phyloP scores from a whole-genome alignment of 2,113 vertebrate species.

The Psilopsiagon aymara region DNA sequence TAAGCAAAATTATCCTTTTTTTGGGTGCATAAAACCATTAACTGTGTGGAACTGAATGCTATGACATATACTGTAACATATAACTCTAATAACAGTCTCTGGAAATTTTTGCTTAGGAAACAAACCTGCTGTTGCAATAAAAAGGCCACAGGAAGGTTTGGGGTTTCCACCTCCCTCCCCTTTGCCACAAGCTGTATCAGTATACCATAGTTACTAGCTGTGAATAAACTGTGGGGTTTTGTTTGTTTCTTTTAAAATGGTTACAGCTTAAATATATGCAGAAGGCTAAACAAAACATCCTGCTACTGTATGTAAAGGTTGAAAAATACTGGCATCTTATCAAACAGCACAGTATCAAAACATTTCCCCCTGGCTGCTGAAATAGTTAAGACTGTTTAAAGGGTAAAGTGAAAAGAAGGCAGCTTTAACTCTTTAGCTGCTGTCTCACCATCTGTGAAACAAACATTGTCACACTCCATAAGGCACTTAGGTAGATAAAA shows the following conservation, averaged over 20 bases:
- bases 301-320: neutral
- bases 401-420: neutral
- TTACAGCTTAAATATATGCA: neutral
- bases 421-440: neutral
- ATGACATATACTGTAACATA: neutral
- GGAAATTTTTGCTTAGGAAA: neutral
- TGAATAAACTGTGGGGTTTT: neutral
- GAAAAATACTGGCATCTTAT: neutral
- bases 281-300: neutral
- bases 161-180: neutral
- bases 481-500: neutral
- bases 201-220: neutral
- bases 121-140: neutral
- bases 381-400: neutral
- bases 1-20: neutral
- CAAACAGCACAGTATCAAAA: neutral
- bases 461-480: neutral
- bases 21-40: neutral
- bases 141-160: neutral
- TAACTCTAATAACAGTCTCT: neutral
- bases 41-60: neutral
- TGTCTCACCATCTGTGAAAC: neutral
- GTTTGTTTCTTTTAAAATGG: neutral
- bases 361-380: neutral
- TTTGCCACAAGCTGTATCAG: neutral